Percentiles rank a stretch among this genome's conserved stretches.
Conservation (phyloP, 2,888 invertebrate genomes). For the Erannis defoliaria region DNA sequence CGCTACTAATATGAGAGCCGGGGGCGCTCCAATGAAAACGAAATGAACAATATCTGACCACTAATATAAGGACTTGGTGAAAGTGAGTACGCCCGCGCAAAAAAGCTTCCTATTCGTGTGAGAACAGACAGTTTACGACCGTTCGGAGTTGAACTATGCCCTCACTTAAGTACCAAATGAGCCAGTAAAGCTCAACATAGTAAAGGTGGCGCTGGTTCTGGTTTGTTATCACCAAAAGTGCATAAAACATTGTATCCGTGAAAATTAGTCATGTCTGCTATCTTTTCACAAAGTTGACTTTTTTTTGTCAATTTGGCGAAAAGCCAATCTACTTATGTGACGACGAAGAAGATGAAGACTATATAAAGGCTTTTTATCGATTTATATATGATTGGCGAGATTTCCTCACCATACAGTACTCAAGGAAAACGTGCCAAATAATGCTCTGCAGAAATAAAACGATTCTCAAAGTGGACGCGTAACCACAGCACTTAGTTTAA, state of each 20-base stretch:
- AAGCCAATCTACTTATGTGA: no score
- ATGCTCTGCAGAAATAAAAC: slow-evolving; percentile 11
- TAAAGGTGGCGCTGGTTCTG: not conserved
- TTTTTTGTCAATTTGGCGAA: not conserved
- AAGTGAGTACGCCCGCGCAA: slow-evolving; percentile 62
- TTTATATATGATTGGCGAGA: not conserved
- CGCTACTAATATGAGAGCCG: slow-evolving; percentile 38
- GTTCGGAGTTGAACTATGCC: slow-evolving; percentile 19
- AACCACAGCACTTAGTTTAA: slow-evolving; percentile 22
- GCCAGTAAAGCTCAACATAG: slow-evolving; percentile 1
- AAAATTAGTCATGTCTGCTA: no score
- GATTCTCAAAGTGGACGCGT: slow-evolving; percentile 20
- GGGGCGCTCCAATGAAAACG: slow-evolving; percentile 67
- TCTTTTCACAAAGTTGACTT: not conserved
- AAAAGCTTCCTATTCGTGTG: slow-evolving; percentile 33
- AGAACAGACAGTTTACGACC: slow-evolving; percentile 28
- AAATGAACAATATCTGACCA: slow-evolving; percentile 72
- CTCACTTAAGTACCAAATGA: slow-evolving; percentile 14
- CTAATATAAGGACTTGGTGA: slow-evolving; percentile 72
- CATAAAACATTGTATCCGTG: no score
- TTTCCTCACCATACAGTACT: not conserved
- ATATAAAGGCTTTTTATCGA: no score
- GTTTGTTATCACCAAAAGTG: not conserved
- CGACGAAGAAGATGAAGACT: no score
- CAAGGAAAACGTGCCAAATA: slow-evolving; percentile 12